phyloP scores from a whole-genome alignment of 2,797 vertebrate genomes.

The Malacoraja senta region DNA sequence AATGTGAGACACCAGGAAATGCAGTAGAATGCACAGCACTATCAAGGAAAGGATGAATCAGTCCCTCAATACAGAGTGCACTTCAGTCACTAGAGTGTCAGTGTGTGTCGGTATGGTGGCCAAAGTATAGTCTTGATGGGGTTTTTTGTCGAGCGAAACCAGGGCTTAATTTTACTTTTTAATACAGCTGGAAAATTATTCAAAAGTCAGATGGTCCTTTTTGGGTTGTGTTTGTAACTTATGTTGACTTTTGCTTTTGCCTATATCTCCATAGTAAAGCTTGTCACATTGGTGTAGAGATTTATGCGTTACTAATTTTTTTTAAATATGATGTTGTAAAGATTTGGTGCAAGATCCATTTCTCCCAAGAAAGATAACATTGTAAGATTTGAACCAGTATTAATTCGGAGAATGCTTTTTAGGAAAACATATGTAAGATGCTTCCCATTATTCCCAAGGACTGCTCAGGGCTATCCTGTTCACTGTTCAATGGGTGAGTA shows the following conservation, averaged over 20 bases:
- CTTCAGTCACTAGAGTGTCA: neutral
- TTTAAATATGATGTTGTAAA: neutral
- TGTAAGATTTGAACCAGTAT: neutral
- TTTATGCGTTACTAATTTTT: neutral
- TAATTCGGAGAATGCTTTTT: neutral
- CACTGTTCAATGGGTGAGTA: neutral
- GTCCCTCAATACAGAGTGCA: neutral
- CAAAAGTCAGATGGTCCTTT: neutral
- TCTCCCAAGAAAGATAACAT: neutral
- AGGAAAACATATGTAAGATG: neutral
- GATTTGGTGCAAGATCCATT: neutral
- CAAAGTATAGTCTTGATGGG: neutral
- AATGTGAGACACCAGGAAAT: neutral
- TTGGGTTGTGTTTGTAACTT: neutral
- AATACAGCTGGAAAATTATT: neutral
- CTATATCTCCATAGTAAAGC: neutral
- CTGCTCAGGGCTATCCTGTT: neutral
- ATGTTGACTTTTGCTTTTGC: neutral
- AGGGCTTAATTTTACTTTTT: neutral
- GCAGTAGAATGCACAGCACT: neutral
- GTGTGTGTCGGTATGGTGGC: neutral
- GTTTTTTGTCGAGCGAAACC: neutral
- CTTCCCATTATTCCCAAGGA: neutral
- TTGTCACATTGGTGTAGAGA: neutral
- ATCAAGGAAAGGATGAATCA: neutral